Conservation (phyloP, 1,140 invertebrate species). For the Megalopta genalis region DNA sequence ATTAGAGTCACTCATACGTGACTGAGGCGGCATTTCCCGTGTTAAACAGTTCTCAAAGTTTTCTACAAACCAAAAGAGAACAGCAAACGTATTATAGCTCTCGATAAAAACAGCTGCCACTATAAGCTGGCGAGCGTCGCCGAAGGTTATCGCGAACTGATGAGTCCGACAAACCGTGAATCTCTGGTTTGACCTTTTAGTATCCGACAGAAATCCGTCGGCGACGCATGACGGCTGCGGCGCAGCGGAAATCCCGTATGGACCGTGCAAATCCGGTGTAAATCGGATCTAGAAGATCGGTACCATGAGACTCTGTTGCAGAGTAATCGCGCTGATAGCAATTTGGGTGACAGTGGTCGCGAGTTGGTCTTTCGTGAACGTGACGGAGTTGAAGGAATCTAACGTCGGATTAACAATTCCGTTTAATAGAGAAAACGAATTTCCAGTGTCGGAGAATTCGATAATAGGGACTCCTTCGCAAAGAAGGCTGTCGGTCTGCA, state of each 20-base stretch:
- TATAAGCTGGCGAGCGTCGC: background rate
- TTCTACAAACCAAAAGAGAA: too few species aligned
- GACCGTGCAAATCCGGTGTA: background rate
- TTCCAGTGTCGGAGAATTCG: constrained; percentile 7
- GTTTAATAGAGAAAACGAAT: too few species aligned
- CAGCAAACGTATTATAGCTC: too few species aligned
- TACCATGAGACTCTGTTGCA: constrained; percentile 37
- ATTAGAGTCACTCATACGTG: too few species aligned
- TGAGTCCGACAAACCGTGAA: background rate
- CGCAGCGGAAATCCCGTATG: background rate
- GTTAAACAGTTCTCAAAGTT: too few species aligned
- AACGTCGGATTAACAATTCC: too few species aligned
- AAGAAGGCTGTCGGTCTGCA: constrained; percentile 50
- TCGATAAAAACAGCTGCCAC: background rate
- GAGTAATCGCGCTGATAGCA: constrained; percentile 38
- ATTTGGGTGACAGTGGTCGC: constrained; percentile 10
- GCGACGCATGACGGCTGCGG: too few species aligned
- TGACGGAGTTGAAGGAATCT: too few species aligned
- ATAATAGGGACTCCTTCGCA: constrained; percentile 65
- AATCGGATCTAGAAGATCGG: background rate
- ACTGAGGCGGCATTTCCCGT: too few species aligned
- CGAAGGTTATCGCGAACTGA: constrained; percentile 17
- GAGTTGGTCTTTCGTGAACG: constrained; percentile 52
- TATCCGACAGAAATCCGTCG: background rate
- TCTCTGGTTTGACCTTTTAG: background rate